A percentile compares a stretch with the other conserved stretches of the same genome.
phyloP scores from a whole-genome alignment of 2,113 vertebrate species.

The Hiodon tergisus region DNA sequence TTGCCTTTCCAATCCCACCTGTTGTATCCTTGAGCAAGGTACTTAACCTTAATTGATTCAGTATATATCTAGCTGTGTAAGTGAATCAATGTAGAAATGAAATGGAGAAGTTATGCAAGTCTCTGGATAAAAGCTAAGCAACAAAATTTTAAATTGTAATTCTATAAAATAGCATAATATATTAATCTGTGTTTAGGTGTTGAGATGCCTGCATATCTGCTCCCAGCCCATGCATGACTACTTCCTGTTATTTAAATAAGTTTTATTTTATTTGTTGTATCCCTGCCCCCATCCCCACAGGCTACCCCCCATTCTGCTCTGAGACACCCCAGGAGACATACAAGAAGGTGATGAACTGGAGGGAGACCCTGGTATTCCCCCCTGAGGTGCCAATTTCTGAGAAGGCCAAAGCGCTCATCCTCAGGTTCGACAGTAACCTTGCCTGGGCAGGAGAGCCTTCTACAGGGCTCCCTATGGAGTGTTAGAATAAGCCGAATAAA shows the following conservation, averaged over 20 bases:
- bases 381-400: slow-evolving; percentile 97
- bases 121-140: too few relatives aligned
- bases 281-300: slow-evolving; percentile 47
- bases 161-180: too few relatives aligned
- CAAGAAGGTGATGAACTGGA: slow-evolving; percentile 98
- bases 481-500: too few relatives aligned
- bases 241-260: not conserved
- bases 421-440: slow-evolving; percentile 65
- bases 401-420: slow-evolving; percentile 95
- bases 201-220: too few relatives aligned
- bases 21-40: too few relatives aligned
- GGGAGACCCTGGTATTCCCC: slow-evolving; percentile 90
- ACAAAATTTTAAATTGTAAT: too few relatives aligned
- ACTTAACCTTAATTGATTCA: too few relatives aligned
- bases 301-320: slow-evolving; percentile 95
- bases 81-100: too few relatives aligned
- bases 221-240: not conserved
- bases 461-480: not conserved
- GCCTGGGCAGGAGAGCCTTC: not conserved
- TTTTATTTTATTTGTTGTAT: not conserved
- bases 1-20: too few relatives aligned
- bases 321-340: slow-evolving; percentile 98
- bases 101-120: too few relatives aligned
- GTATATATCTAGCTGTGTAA: too few relatives aligned
- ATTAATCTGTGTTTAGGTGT: too few relatives aligned